Evolutionary conservation across 23 tunicate species (phyloP), one percentile per base, ranked within the genome.

Genomic region (Diplosoma virens): DNA sequence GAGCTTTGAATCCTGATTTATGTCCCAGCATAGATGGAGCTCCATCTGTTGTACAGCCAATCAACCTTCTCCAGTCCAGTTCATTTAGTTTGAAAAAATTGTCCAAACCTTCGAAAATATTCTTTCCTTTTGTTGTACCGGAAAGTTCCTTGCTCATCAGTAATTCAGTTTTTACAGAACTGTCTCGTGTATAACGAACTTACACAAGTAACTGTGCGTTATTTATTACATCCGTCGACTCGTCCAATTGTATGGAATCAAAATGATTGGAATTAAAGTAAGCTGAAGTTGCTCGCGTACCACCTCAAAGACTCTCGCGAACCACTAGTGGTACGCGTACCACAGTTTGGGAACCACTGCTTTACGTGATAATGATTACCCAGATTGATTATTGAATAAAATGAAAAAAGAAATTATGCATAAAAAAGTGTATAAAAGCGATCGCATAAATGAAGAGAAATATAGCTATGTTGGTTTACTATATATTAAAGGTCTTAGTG

Each of bases 1-100:
- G 84, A 75, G 84, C 84, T 53, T 48, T 33, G 70, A 80, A 80
- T 30, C 84, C 84, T n/a, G 84, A 80, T 32, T 80, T 80, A 25
- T 48, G 84, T 24, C 83, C 83, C 67, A 78, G 75, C 83, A 78
- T 78, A 64, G 83, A 64, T 69, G 75, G 75, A 78, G 75, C 75
- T 69, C 75, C 83, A 45, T 78, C 75, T 78, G 83, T 59, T 58
- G 81, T 76, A 30, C 79, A 52, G 50, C 74, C 81, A 58, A 61
- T 33, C 47, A 79, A 66, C 50, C 31, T 80, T 52, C 84, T 66
- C 80, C 86, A 81, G 71, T 81, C 80, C 86, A 81, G 72, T 73
- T 81, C n/a, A n/a, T n/a, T n/a, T 59, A 81, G 80, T 45, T 56
- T 72, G 33, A 74, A 81, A 78, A 81, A 73, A 81, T 80, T 52